Evolutionary conservation across 2,113 vertebrate species (phyloP).

Genomic region (Gnathonemus echidnorhynchus): DNA sequence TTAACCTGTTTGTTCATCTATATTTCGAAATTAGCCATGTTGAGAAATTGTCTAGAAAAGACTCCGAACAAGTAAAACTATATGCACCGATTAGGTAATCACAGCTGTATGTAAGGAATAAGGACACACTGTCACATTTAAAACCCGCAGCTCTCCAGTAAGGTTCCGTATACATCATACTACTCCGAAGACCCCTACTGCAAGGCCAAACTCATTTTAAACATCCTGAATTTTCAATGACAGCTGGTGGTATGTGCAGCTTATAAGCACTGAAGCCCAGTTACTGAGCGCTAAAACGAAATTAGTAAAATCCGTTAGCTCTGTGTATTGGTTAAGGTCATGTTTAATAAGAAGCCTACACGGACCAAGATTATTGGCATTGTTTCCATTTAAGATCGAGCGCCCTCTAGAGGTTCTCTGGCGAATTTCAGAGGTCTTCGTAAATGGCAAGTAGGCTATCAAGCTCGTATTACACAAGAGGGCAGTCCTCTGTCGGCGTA

Average conservation of each 20-base stretch:
- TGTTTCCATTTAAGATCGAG: not conserved
- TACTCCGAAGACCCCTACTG: not conserved
- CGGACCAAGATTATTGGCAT: not conserved
- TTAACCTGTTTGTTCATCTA: not conserved
- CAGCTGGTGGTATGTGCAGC: not conserved
- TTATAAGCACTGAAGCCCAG: not conserved
- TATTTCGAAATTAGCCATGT: not conserved
- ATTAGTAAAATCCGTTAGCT: not conserved
- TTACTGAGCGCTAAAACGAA: not conserved
- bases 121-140: not conserved
- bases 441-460: not conserved
- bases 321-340: not conserved
- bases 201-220: not conserved
- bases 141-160: not conserved
- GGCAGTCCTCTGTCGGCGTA: not conserved
- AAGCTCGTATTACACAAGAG: not conserved
- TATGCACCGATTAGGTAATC: not conserved
- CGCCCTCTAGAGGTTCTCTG: not conserved
- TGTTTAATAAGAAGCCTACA: not conserved
- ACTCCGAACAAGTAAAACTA: not conserved
- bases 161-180: not conserved
- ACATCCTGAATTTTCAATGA: not conserved
- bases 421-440: not conserved
- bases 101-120: not conserved
- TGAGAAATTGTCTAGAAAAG: not conserved